Percentiles rank a stretch among this genome's conserved stretches.
Evolutionary conservation across 2,797 vertebrate genomes (phyloP).

Genomic region (Myiotriccus ornatus): DNA sequence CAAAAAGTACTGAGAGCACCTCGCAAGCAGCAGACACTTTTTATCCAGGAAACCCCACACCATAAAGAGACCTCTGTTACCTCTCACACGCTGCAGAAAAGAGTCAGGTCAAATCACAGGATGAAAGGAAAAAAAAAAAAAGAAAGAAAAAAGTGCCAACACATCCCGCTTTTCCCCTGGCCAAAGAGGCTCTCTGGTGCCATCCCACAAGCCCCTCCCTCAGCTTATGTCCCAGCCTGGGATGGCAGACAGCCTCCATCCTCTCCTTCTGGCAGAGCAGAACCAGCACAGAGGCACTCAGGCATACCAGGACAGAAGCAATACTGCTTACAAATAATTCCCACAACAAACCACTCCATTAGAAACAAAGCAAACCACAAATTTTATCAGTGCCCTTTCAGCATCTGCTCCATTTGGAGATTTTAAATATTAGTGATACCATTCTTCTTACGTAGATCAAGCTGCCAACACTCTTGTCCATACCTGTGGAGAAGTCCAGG

Average conservation of each 20-base stretch:
- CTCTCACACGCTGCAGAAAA: background rate
- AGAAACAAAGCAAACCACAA: background rate
- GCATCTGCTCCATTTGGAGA: background rate
- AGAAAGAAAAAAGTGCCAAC: background rate
- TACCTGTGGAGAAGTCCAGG: background rate
- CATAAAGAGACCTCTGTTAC: conserved; percentile 47
- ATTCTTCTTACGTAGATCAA: background rate
- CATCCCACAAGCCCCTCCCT: background rate
- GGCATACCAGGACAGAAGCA: background rate
- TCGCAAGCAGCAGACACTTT: background rate
- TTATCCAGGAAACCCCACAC: background rate
- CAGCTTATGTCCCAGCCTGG: fast-evolving
- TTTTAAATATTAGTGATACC: background rate
- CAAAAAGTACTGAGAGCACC: background rate
- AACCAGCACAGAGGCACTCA: fast-evolving
- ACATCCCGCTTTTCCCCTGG: background rate
- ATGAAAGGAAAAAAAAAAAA: background rate
- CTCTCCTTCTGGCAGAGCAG: background rate
- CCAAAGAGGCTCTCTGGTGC: background rate
- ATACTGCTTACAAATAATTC: background rate
- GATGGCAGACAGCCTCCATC: background rate
- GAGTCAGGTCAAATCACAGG: background rate
- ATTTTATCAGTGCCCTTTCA: background rate
- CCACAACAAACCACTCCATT: background rate
- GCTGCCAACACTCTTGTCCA: background rate